A percentile compares a stretch with the other conserved stretches of the same genome.
phyloP scores from a whole-genome alignment of 2,888 invertebrate species.

The Drosophila koepferae region DNA sequence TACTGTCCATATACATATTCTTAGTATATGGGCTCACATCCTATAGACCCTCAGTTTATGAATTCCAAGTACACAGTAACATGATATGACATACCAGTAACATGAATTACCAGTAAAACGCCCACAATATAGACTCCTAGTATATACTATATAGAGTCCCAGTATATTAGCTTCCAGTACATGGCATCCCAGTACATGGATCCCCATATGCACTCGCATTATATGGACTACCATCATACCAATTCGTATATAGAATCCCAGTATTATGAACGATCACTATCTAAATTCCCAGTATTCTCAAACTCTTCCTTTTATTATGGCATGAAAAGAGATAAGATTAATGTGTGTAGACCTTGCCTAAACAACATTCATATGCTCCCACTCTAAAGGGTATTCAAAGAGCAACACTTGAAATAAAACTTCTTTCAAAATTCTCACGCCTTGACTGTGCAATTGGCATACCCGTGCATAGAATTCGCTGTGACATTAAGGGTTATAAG shows the following conservation, averaged over 20 bases:
- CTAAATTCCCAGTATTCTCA: neutral
- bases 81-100: too few species aligned
- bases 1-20: neutral
- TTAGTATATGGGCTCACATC: too few species aligned
- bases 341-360: too few species aligned
- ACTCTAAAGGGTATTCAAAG: neutral
- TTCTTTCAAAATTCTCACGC: too few species aligned
- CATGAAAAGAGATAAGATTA: too few species aligned
- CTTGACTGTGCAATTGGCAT: neutral
- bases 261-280: neutral
- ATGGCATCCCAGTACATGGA: neutral
- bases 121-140: too few species aligned
- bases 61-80: too few species aligned
- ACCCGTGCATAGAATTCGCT: neutral
- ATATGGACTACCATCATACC: too few species aligned
- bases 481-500: constrained; percentile 9
- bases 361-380: neutral
- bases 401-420: neutral
- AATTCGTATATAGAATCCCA: too few species aligned
- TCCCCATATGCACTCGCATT: neutral
- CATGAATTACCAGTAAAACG: neutral
- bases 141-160: neutral
- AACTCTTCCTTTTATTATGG: too few species aligned
- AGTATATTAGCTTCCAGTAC: neutral
- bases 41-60: too few species aligned